These are phyloP conservation scores for Tyria jacobaeae DNA, from an alignment of 2,888 invertebrate genomes.

Conservation along the genomic window DNA sequence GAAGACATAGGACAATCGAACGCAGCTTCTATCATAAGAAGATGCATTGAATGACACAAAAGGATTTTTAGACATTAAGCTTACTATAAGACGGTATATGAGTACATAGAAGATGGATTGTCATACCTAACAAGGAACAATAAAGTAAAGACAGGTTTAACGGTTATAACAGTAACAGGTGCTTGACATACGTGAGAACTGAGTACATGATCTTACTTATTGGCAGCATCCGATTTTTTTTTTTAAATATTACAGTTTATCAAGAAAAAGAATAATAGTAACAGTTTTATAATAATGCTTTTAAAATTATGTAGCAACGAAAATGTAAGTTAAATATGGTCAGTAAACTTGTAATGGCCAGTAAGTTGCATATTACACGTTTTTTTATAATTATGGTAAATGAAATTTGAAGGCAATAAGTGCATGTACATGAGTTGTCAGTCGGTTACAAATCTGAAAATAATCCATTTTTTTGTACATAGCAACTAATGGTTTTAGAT, in stretches of 20 bases:
- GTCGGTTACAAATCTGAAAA: too few relatives aligned
- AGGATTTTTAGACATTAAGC: constrained; percentile 23
- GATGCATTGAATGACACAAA: constrained; percentile 49
- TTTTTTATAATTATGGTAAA: too few relatives aligned
- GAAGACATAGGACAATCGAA: constrained; percentile 69
- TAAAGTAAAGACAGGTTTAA: neutral
- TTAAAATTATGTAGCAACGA: neutral
- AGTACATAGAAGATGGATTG: neutral
- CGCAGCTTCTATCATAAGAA: constrained; percentile 63
- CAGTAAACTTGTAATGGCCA: too few relatives aligned
- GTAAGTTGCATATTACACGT: too few relatives aligned
- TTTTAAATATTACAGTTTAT: neutral
- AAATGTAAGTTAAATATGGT: neutral
- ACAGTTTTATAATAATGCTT: neutral
- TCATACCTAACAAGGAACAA: neutral
- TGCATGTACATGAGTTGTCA: too few relatives aligned
- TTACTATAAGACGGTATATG: constrained; percentile 7
- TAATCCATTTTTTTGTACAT: too few relatives aligned
- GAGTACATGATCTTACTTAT: neutral
- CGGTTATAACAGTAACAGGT: neutral
- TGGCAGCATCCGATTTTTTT: neutral
- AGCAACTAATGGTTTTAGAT: too few relatives aligned
- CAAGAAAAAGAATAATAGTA: neutral
- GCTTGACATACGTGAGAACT: neutral
- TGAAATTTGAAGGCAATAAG: too few relatives aligned